Percentiles rank a stretch among this genome's conserved stretches.
Evolutionary conservation across 2,113 vertebrate species (phyloP).

Genomic region (Charina bottae): DNA sequence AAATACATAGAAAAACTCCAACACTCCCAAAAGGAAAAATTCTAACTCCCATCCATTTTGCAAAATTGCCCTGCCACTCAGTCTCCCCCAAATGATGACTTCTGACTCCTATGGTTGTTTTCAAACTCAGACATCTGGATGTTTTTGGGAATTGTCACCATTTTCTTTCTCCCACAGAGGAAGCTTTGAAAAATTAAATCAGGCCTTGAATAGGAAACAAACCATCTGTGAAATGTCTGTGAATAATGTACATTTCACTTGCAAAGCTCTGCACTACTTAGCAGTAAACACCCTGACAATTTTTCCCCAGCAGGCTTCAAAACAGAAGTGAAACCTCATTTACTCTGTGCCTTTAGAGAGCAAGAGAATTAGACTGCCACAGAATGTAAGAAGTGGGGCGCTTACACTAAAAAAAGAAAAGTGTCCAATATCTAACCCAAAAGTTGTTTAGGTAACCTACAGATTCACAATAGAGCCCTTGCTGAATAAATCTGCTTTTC

Average conservation of each 20-base stretch:
- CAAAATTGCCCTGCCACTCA: background rate
- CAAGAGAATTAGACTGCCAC: slow-evolving; percentile 5
- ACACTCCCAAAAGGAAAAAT: background rate
- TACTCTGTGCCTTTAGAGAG: slow-evolving; percentile 34
- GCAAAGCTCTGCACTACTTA: background rate
- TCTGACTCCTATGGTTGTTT: background rate
- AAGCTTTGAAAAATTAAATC: background rate
- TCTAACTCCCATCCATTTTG: background rate
- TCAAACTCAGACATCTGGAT: background rate
- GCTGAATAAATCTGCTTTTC: slow-evolving; percentile 50
- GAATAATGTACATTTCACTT: background rate
- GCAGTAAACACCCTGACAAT: background rate
- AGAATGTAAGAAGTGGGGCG: slow-evolving; percentile 27
- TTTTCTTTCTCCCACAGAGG: background rate
- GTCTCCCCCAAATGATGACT: too few relatives aligned
- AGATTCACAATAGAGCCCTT: slow-evolving; percentile 61
- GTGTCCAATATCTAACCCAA: background rate
- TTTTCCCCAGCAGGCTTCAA: background rate
- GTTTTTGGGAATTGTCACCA: background rate
- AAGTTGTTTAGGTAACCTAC: slow-evolving; percentile 51
- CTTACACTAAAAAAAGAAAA: slow-evolving; percentile 18
- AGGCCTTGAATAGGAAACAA: background rate
- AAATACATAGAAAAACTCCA: background rate
- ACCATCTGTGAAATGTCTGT: background rate
- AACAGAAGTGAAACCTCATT: background rate